Evolutionary conservation across 2,797 vertebrate species (phyloP).

Genomic region (Tangara arthus): DNA sequence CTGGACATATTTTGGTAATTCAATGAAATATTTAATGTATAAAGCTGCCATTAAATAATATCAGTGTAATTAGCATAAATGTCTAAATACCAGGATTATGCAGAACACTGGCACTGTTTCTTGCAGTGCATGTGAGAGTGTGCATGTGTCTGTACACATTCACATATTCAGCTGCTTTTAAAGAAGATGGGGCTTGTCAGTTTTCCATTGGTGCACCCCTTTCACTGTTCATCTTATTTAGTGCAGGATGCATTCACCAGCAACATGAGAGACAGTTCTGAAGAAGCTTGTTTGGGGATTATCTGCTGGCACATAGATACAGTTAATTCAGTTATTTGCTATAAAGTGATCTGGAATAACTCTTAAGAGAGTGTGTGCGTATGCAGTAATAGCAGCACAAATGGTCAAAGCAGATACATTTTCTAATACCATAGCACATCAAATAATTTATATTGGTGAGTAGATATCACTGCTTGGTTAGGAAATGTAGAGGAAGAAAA

Average conservation of each 20-base stretch:
- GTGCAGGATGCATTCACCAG: not conserved
- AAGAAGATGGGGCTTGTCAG: not conserved
- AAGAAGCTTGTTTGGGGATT: not conserved
- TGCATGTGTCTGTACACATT: not conserved
- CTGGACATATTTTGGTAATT: not conserved
- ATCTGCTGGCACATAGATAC: not conserved
- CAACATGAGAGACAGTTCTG: not conserved
- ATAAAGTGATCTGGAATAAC: not conserved
- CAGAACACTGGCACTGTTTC: not conserved
- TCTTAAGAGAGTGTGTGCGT: not conserved
- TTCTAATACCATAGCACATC: not conserved
- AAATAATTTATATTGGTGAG: not conserved
- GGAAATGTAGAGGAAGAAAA: not conserved
- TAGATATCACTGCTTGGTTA: not conserved
- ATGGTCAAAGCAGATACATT: not conserved
- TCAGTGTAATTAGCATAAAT: not conserved
- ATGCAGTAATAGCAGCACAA: not conserved
- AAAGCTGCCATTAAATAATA: slow-evolving; percentile 5
- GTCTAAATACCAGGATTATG: not conserved
- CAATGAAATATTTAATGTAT: not conserved
- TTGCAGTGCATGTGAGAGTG: not conserved
- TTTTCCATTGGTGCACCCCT: not conserved
- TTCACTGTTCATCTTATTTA: not conserved
- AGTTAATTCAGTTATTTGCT: slow-evolving; percentile 12
- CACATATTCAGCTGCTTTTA: not conserved